A percentile compares a stretch with the other conserved stretches of the same genome.
Evolutionary conservation across 2,888 invertebrate species (phyloP).

Genomic region (Yponomeuta evonymella): DNA sequence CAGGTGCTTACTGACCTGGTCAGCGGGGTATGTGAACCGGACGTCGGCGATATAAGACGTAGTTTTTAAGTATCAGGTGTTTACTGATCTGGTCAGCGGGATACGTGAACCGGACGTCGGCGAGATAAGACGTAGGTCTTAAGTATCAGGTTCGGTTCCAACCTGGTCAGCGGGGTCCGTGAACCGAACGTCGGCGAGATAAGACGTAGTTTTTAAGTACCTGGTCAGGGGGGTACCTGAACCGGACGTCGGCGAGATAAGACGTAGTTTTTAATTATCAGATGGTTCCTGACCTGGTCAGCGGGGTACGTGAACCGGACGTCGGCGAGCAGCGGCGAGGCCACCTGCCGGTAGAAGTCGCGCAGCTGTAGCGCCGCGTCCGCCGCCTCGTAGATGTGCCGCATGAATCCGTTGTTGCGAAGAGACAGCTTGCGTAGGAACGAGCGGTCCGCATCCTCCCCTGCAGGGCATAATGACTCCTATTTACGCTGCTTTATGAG

Average conservation of each 20-base stretch:
- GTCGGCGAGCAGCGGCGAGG: slow-evolving; percentile 80
- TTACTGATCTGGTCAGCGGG: neutral
- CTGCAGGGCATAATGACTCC: slow-evolving; percentile 29
- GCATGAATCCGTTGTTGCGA: slow-evolving; percentile 80
- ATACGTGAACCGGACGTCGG: slow-evolving; percentile 80
- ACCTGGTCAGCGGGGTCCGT: slow-evolving; percentile 51
- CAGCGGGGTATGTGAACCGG: too few relatives aligned
- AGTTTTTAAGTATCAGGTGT: too few relatives aligned
- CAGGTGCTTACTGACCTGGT: too few relatives aligned
- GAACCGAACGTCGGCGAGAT: slow-evolving; percentile 78
- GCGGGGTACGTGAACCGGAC: slow-evolving; percentile 77
- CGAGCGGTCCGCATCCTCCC: slow-evolving; percentile 79
- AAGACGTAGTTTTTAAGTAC: too few relatives aligned
- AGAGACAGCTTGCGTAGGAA: slow-evolving; percentile 80
- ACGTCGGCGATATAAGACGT: too few relatives aligned
- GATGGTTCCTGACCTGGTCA: neutral
- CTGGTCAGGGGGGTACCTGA: too few relatives aligned
- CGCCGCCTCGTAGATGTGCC: slow-evolving; percentile 83
- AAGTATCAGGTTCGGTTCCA: neutral
- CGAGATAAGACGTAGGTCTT: slow-evolving; percentile 37
- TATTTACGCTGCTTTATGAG: neutral
- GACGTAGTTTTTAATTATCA: too few relatives aligned
- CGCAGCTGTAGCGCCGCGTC: slow-evolving; percentile 81
- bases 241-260: too few relatives aligned
- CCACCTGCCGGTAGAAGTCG: slow-evolving; percentile 81